Percentiles rank a stretch among this genome's conserved stretches.
phyloP scores from a whole-genome alignment of 2,888 invertebrate species.

The Cepaea hortensis region DNA sequence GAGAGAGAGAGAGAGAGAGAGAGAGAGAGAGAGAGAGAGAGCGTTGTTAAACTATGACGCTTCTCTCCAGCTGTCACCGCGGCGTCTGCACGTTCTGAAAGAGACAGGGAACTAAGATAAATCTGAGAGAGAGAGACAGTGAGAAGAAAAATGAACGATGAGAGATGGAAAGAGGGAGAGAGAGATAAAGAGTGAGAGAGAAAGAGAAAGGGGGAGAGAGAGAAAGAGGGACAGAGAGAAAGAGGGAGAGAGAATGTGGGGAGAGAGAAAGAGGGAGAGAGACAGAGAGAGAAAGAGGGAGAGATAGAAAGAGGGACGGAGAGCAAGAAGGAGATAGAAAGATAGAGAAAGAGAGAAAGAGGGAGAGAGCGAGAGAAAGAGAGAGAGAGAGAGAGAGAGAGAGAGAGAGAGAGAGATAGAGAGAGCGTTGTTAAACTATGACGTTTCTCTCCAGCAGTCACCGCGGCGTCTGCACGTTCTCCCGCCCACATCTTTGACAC shows the following conservation, averaged over 20 bases:
- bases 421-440: not conserved
- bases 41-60: too few relatives aligned
- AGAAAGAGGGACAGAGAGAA: not conserved
- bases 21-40: slow-evolving; percentile 20
- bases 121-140: slow-evolving; percentile 14
- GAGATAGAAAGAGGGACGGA: not conserved
- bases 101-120: slow-evolving; percentile 7
- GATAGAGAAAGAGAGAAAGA: slow-evolving; percentile 7
- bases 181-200: not conserved
- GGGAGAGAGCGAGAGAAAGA: not conserved
- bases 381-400: not conserved
- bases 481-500: too few relatives aligned
- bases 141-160: not conserved
- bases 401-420: not conserved
- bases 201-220: not conserved
- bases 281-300: not conserved
- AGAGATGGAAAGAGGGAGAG: not conserved
- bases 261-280: slow-evolving; percentile 4
- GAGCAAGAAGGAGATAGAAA: not conserved
- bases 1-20: slow-evolving; percentile 29
- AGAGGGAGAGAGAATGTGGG: not conserved
- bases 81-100: too few relatives aligned
- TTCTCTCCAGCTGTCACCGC: too few relatives aligned
- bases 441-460: too few relatives aligned
- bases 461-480: too few relatives aligned